Conservation (phyloP, 35 echinoderm and acorn worm genomes). For the Diadema setosum region DNA sequence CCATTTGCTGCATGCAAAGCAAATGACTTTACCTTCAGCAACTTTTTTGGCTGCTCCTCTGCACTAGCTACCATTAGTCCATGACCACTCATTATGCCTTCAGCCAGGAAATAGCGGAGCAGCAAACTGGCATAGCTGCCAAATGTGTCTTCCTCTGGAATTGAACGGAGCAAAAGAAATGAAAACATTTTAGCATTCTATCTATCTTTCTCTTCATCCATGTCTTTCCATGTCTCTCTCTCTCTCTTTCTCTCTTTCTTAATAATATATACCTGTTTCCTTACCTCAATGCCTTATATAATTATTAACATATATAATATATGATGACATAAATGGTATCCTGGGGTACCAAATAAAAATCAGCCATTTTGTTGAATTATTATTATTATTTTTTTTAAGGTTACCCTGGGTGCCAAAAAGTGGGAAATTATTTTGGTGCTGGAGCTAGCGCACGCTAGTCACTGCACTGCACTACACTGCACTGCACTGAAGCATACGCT, state of each 20-base stretch:
- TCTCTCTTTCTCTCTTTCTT: neutral
- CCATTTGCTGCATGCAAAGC: too few species aligned
- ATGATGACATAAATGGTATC: neutral
- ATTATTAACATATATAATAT: neutral
- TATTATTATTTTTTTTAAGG: too few species aligned
- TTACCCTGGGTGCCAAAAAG: too few species aligned
- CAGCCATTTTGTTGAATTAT: too few species aligned
- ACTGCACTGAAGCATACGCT: too few species aligned
- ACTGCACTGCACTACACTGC: too few species aligned
- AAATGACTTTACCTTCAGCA: conserved; percentile 49
- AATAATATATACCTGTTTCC: neutral
- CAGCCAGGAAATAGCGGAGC: conserved; percentile 84
- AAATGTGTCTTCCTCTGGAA: conserved; percentile 82
- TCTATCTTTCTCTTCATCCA: neutral
- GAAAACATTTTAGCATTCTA: neutral
- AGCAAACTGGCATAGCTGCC: conserved; percentile 75
- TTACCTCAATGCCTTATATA: neutral
- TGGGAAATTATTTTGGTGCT: too few species aligned
- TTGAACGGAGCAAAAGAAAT: neutral
- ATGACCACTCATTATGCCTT: conserved; percentile 81
- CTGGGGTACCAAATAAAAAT: too few species aligned
- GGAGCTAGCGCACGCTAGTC: too few species aligned
- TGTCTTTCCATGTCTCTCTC: neutral
- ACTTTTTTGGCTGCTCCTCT: conserved; percentile 57
- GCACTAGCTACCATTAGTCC: conserved; percentile 62